Percentiles rank a stretch among this genome's conserved stretches.
phyloP scores from a whole-genome alignment of 92 coral and sea anemone genomes.

The Phenganax marumi region DNA sequence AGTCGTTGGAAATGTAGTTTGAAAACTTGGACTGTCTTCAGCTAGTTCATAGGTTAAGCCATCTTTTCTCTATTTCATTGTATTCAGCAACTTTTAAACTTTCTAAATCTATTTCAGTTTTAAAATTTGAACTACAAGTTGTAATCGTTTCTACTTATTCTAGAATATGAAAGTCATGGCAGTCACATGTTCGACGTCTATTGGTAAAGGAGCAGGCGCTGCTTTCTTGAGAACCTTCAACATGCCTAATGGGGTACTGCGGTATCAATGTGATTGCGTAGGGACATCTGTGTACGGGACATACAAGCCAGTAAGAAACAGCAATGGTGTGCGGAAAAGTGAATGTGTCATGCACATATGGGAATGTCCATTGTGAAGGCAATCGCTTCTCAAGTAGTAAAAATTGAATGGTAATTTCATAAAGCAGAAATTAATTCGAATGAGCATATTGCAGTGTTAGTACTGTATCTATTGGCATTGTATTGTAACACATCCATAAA shows the following conservation, averaged over 20 bases:
- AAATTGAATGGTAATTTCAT: background rate
- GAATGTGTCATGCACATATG: conserved; percentile 33
- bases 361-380: conserved; percentile 34
- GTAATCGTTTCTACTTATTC: background rate
- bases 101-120: too few relatives aligned
- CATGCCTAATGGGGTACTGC: background rate
- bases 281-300: conserved; percentile 12
- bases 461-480: too few relatives aligned
- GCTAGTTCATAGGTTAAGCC: too few relatives aligned
- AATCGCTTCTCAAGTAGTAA: background rate
- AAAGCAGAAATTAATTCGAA: background rate
- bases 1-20: too few relatives aligned
- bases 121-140: background rate
- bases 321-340: background rate
- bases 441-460: too few relatives aligned
- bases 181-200: conserved; percentile 10
- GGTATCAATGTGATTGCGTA: conserved; percentile 23
- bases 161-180: conserved; percentile 22
- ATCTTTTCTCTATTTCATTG: too few relatives aligned
- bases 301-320: background rate
- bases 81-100: too few relatives aligned
- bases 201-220: background rate
- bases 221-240: background rate
- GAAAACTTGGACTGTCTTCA: too few relatives aligned
- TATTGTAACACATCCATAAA: too few relatives aligned